phyloP scores from a whole-genome alignment of 2,797 vertebrate genomes.

The Cossypha polioptera region DNA sequence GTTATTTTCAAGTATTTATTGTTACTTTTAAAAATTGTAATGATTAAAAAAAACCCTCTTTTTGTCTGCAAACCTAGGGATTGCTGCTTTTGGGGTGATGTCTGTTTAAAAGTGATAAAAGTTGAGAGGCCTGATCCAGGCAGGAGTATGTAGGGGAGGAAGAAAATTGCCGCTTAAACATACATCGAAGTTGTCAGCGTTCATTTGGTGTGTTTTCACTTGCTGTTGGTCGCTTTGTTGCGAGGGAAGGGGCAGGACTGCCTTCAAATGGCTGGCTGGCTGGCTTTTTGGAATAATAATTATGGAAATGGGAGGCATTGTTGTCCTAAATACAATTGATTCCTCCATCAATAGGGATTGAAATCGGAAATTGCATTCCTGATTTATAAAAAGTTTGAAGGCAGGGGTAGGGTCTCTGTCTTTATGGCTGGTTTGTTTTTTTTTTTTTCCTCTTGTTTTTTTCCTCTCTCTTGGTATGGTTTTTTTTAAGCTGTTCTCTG shows the following conservation, averaged over 20 bases:
- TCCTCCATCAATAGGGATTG: conserved; percentile 42
- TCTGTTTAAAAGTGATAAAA: background rate
- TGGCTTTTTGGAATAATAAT: conserved; percentile 68
- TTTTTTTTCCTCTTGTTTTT: background rate
- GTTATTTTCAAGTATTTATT: conserved; percentile 26
- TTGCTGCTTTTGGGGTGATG: background rate
- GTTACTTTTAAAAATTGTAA: background rate
- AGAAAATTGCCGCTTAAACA: background rate
- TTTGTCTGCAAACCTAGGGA: background rate
- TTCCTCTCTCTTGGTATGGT: background rate
- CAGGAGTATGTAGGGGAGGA: accelerated
- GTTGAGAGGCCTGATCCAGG: background rate
- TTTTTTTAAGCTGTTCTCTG: conserved; percentile 26
- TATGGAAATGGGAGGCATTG: conserved; percentile 56
- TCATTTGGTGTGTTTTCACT: conserved; percentile 38
- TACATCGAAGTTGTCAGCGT: background rate
- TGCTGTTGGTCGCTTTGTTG: conserved; percentile 54
- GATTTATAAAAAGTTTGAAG: conserved; percentile 48
- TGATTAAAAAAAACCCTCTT: background rate
- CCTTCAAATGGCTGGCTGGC: conserved; percentile 51
- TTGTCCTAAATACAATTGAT: conserved; percentile 66
- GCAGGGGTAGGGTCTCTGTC: background rate
- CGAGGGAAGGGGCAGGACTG: conserved; percentile 30
- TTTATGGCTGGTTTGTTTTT: background rate
- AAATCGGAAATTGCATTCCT: conserved; percentile 62